phyloP scores from a whole-genome alignment of 2,113 vertebrate species.

The Corythornis madagascariensis region DNA sequence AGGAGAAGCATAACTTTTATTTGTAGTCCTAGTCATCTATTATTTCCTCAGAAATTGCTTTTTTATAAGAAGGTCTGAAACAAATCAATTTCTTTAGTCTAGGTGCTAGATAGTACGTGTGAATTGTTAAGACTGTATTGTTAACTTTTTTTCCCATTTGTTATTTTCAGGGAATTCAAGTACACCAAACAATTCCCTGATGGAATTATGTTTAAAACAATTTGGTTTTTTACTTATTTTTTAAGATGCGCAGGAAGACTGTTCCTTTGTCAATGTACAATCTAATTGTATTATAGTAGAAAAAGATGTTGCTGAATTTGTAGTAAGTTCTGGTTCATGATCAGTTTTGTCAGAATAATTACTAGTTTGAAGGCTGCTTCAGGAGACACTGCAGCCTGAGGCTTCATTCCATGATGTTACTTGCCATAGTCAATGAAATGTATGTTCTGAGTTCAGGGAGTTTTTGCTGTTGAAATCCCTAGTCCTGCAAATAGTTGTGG shows the following conservation, averaged over 20 bases:
- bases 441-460: background rate
- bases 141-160: background rate
- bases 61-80: background rate
- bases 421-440: background rate
- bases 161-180: conserved; percentile 3
- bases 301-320: background rate
- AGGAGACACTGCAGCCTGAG: background rate
- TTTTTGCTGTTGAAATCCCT: background rate
- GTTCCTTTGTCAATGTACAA: background rate
- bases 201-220: background rate
- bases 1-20: background rate
- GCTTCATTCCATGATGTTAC: background rate
- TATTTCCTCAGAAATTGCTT: conserved; percentile 38
- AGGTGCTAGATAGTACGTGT: background rate
- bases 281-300: background rate
- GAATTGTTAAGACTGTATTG: background rate
- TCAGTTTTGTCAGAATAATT: conserved; percentile 57
- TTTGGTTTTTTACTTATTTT: background rate
- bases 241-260: background rate
- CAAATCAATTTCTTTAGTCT: background rate
- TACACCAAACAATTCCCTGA: background rate
- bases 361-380: conserved; percentile 43
- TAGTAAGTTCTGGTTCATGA: background rate
- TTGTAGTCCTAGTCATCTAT: background rate
- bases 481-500: background rate